These are phyloP conservation scores for Neolamprologus fasciatus DNA, from an alignment of 2,113 vertebrate genomes.

Conservation along the genomic window DNA sequence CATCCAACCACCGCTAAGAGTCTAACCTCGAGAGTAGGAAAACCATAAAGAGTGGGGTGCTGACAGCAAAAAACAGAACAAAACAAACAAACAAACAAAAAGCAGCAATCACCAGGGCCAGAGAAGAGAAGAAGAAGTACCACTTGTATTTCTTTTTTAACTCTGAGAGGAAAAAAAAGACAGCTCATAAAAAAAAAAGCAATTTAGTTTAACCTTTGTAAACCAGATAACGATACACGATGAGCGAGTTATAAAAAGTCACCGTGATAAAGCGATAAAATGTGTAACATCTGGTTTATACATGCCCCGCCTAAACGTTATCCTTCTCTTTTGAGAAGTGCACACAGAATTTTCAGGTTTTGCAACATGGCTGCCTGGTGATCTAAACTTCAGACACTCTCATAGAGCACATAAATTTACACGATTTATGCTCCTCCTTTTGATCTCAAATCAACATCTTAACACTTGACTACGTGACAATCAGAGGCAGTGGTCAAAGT, in stretches of 20 bases:
- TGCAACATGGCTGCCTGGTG: constrained; percentile 14
- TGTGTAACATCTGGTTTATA: neutral
- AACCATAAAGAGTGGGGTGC: constrained; percentile 6
- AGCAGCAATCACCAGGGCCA: constrained; percentile 15
- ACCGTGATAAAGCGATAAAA: neutral
- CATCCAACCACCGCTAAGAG: constrained; percentile 25
- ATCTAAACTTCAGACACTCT: neutral
- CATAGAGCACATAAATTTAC: neutral
- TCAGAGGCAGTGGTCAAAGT: constrained; percentile 5
- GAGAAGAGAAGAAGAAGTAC: constrained; percentile 16
- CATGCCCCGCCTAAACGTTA: constrained; percentile 2
- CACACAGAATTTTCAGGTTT: constrained; percentile 49
- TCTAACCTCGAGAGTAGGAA: constrained; percentile 29
- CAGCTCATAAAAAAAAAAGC: constrained; percentile 20
- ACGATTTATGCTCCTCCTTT: neutral
- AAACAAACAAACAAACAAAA: neutral
- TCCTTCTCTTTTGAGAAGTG: constrained; percentile 18
- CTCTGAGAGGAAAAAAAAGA: neutral
- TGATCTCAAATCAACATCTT: neutral
- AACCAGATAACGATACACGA: neutral
- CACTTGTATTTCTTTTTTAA: constrained; percentile 28
- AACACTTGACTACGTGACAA: neutral
- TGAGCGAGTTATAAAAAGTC: neutral
- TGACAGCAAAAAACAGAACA: constrained; percentile 36
- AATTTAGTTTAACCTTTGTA: constrained; percentile 11